A percentile compares a stretch with the other conserved stretches of the same genome.
Evolutionary conservation across 2,113 vertebrate genomes (phyloP).

Genomic region (Leucopternis melanops): DNA sequence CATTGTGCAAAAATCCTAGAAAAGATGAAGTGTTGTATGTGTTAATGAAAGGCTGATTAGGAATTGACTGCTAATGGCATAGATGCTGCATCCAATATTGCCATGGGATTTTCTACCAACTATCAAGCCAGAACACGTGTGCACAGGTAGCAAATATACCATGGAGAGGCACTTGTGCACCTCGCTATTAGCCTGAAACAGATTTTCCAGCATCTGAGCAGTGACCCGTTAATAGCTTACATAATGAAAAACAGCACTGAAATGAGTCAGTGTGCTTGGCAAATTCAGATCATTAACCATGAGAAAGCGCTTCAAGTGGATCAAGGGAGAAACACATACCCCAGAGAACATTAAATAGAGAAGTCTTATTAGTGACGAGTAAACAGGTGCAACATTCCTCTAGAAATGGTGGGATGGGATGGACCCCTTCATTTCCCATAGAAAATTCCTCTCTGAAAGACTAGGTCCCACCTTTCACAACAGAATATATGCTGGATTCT

Average conservation of each 20-base stretch:
- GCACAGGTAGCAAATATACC: neutral
- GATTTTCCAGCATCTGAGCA: conserved; percentile 38
- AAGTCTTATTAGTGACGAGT: conserved; percentile 10
- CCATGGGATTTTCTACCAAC: conserved; percentile 15
- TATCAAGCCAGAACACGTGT: conserved; percentile 24
- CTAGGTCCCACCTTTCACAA: neutral
- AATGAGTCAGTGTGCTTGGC: conserved; percentile 55
- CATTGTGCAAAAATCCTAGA: neutral
- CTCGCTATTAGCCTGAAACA: conserved; percentile 50
- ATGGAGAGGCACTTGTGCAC: conserved; percentile 51
- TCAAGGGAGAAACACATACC: neutral
- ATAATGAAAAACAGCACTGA: conserved; percentile 50
- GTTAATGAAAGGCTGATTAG: conserved; percentile 49
- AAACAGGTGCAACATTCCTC: neutral
- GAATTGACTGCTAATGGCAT: conserved; percentile 22
- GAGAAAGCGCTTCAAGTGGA: neutral
- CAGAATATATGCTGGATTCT: neutral
- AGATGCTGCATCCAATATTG: neutral
- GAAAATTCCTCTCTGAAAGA: neutral
- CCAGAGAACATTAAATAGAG: conserved; percentile 31
- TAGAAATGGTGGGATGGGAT: neutral
- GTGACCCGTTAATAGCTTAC: conserved; percentile 53
- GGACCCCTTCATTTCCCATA: neutral
- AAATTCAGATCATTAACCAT: conserved; percentile 49
- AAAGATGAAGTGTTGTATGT: conserved; percentile 1